A percentile compares a stretch with the other conserved stretches of the same genome.
Conservation (phyloP, 2,113 vertebrate species). For the Coreoperca whiteheadi region DNA sequence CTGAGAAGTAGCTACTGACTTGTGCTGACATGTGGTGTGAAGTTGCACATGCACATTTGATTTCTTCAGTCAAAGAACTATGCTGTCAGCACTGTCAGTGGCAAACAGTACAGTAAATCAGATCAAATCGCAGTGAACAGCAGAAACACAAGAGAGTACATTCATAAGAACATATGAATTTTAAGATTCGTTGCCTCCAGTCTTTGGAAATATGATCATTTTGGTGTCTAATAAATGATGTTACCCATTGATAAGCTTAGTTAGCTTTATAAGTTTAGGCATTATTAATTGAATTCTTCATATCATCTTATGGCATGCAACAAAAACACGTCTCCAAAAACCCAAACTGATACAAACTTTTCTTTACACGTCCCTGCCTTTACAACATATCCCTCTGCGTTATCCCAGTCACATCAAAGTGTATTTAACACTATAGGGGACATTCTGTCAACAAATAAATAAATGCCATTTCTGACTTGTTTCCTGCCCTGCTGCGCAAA, state of each 20-base stretch:
- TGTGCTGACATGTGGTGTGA: slow-evolving; percentile 48
- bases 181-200: neutral
- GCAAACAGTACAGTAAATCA: neutral
- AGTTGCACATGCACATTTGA: slow-evolving; percentile 46
- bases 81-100: neutral
- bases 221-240: neutral
- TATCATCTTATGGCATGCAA: neutral
- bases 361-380: neutral
- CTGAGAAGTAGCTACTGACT: slow-evolving; percentile 44
- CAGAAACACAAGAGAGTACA: neutral
- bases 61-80: slow-evolving; percentile 17
- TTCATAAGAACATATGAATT: neutral
- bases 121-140: neutral
- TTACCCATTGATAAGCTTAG: neutral
- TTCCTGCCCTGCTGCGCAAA: slow-evolving; percentile 3
- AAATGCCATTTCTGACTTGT: neutral
- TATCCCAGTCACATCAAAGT: neutral
- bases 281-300: neutral
- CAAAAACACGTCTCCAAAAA: neutral
- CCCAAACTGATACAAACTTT: neutral
- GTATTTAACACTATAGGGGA: neutral
- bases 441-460: neutral
- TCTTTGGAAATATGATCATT: neutral
- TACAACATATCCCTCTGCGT: too few relatives aligned
- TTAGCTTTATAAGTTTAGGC: neutral